Conservation (phyloP, 2,797 vertebrate species). For the Psittacula echo region DNA sequence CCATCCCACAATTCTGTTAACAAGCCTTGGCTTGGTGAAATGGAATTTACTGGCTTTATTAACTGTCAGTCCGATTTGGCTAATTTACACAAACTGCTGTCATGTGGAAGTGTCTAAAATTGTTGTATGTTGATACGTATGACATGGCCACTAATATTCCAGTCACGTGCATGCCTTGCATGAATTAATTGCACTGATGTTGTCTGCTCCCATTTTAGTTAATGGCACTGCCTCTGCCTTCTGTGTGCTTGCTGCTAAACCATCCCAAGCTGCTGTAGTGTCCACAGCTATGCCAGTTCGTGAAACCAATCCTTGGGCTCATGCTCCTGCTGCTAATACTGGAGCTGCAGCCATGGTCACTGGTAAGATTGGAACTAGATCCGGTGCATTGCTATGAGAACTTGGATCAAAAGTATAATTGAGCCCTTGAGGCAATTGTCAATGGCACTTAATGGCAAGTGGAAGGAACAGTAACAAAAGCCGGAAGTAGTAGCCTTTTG, state of each 20-base stretch:
- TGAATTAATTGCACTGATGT: constrained; percentile 79
- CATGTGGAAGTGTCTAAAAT: constrained; percentile 42
- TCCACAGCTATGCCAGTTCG: constrained; percentile 89
- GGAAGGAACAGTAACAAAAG: constrained; percentile 57
- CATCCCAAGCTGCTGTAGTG: constrained; percentile 80
- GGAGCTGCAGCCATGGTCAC: constrained; percentile 81
- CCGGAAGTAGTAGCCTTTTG: constrained; percentile 17
- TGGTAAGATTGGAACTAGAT: constrained; percentile 84
- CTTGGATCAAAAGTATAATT: constrained; percentile 57
- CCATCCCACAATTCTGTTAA: not conserved
- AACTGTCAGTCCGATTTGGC: not conserved
- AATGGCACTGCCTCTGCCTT: constrained; percentile 90
- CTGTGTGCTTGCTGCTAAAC: constrained; percentile 84
- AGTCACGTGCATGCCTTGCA: constrained; percentile 71
- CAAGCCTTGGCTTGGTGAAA: not conserved
- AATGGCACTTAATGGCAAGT: constrained; percentile 29
- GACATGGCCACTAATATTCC: constrained; percentile 46
- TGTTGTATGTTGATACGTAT: constrained; percentile 49
- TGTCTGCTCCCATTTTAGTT: constrained; percentile 91
- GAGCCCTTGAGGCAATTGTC: constrained; percentile 36
- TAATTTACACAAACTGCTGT: constrained; percentile 23
- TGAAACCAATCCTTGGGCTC: constrained; percentile 98
- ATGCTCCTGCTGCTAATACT: constrained; percentile 85
- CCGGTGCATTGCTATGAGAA: constrained; percentile 52
- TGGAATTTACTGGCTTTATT: not conserved